These are phyloP conservation scores for Rhagonycha fulva DNA, from an alignment of 2,888 invertebrate species.

Conservation along the genomic window DNA sequence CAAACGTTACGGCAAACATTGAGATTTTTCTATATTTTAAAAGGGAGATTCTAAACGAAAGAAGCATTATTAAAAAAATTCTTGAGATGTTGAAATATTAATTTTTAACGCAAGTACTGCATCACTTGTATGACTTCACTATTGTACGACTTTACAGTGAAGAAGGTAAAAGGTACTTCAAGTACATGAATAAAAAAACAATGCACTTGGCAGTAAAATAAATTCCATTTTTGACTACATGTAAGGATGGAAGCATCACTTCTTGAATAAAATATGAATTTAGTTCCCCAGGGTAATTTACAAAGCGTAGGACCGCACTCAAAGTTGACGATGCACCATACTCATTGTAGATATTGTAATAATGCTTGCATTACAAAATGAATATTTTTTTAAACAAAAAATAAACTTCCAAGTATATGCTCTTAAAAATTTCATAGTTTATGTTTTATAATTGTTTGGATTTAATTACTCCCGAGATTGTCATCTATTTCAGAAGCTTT, in stretches of 20 bases:
- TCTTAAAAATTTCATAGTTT: not conserved
- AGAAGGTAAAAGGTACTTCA: conserved; percentile 19
- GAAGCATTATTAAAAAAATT: not conserved
- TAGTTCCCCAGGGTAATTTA: conserved; percentile 28
- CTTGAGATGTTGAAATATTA: not conserved
- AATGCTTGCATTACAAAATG: conserved; percentile 13
- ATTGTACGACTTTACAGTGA: not conserved
- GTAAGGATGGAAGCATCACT: conserved; percentile 29
- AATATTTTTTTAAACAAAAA: not conserved
- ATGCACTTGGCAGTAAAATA: conserved; percentile 28
- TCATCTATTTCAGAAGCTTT: not conserved
- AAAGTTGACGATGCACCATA: conserved; percentile 28
- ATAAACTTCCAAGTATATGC: not conserved
- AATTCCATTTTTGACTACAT: conserved; percentile 31
- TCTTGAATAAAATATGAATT: conserved; percentile 31
- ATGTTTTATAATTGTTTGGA: not conserved
- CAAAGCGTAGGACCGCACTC: conserved; percentile 30
- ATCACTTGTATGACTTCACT: not conserved
- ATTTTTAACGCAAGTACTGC: not conserved
- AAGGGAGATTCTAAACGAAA: not conserved
- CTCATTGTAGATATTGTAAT: conserved; percentile 22
- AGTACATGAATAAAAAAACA: conserved; percentile 30
- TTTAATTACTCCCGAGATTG: not conserved
- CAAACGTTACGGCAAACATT: not conserved
- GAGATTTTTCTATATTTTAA: not conserved